Conservation (phyloP, 2,113 vertebrate species). For the Beaufortia kweichowensis region DNA sequence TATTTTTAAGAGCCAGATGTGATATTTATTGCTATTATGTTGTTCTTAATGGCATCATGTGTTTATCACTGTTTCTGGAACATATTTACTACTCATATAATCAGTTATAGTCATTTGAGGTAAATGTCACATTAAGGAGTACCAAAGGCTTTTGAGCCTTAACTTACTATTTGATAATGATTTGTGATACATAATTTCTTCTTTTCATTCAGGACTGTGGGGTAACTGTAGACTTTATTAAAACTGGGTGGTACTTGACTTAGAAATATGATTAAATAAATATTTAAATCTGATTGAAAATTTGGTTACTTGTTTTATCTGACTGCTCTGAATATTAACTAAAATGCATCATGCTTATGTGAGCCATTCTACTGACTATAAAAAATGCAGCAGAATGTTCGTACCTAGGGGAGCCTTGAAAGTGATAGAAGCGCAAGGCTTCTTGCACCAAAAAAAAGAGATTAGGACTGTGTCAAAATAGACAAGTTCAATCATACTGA, state of each 20-base stretch:
- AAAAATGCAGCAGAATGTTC: constrained; percentile 1
- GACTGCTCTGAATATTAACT: background rate
- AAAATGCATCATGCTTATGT: background rate
- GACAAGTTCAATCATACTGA: constrained; percentile 33
- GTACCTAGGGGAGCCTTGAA: constrained; percentile 23
- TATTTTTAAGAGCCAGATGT: constrained; percentile 20
- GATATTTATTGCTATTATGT: constrained; percentile 9
- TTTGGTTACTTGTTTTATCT: background rate
- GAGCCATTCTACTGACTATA: background rate
- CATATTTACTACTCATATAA: constrained; percentile 2
- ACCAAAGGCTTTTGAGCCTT: background rate
- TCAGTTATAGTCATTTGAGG: background rate
- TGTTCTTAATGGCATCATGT: background rate
- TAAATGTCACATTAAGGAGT: background rate
- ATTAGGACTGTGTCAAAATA: constrained; percentile 5
- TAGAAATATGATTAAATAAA: background rate
- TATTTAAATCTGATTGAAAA: background rate
- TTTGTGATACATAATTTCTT: background rate
- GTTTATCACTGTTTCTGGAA: background rate
- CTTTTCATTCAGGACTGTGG: background rate
- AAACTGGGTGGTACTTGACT: background rate
- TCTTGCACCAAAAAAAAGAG: background rate
- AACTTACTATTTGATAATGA: background rate
- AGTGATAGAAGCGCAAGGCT: constrained; percentile 3
- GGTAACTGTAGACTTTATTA: background rate